Evolutionary conservation across 2,113 vertebrate genomes (phyloP).

Genomic region (Oreochromis tanganicae): DNA sequence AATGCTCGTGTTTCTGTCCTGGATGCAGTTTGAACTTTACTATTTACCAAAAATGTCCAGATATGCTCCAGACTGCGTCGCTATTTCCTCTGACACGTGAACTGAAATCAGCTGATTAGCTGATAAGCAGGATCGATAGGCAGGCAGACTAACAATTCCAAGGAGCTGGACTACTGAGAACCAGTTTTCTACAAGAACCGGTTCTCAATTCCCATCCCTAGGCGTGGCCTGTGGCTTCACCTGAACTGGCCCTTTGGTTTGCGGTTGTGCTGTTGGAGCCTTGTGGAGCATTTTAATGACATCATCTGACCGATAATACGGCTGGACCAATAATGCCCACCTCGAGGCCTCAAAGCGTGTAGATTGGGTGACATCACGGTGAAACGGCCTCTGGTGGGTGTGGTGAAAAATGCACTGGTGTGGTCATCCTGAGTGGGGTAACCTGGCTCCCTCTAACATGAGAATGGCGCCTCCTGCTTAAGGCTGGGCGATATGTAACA

Average conservation of each 20-base stretch:
- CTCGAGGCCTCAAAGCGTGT: not conserved
- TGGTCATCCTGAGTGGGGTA: not conserved
- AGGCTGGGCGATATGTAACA: not conserved
- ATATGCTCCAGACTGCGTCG: not conserved
- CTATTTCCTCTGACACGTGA: not conserved
- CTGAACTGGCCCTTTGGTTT: not conserved
- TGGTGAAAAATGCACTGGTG: not conserved
- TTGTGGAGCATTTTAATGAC: not conserved
- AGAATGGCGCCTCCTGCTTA: not conserved
- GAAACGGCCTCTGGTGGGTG: not conserved
- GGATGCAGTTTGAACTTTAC: not conserved
- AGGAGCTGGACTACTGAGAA: too few relatives aligned
- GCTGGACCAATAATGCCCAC: not conserved
- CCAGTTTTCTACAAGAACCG: too few relatives aligned
- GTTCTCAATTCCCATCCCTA: not conserved
- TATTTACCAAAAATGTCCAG: not conserved
- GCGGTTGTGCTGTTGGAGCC: not conserved
- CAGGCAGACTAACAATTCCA: not conserved
- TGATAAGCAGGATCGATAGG: not conserved
- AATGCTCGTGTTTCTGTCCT: not conserved
- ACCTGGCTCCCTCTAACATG: not conserved
- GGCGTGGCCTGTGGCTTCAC: not conserved
- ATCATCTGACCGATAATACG: not conserved
- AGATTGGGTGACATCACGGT: not conserved
- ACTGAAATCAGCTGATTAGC: not conserved